A percentile compares a stretch with the other conserved stretches of the same genome.
phyloP scores from a whole-genome alignment of 2,113 vertebrate genomes.

The Ageneiosus marmoratus region DNA sequence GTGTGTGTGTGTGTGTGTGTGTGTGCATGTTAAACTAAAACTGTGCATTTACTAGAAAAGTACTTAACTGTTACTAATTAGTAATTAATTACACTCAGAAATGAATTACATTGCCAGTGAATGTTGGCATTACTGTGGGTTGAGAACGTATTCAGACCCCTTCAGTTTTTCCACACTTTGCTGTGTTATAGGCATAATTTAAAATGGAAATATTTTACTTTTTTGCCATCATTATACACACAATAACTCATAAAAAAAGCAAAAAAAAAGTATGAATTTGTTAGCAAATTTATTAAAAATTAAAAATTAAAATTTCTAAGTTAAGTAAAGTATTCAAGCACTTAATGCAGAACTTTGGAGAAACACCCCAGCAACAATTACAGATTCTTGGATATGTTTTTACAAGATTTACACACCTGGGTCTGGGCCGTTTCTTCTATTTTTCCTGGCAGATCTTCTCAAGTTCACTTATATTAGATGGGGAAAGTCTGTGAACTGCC shows the following conservation, averaged over 20 bases:
- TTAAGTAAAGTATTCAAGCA: too few relatives aligned
- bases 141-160: neutral
- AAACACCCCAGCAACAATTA: neutral
- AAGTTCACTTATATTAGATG: neutral
- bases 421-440: neutral
- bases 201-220: too few relatives aligned
- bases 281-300: neutral
- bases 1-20: neutral
- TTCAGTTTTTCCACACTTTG: neutral
- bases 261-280: too few relatives aligned
- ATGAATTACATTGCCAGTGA: neutral
- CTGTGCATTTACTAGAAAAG: neutral
- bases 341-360: neutral
- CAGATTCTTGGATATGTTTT: neutral
- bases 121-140: neutral
- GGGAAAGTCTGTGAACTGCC: neutral
- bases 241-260: neutral
- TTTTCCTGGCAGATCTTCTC: neutral
- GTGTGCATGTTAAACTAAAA: neutral
- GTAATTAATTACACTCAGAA: neutral
- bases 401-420: neutral
- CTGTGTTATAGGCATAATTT: too few relatives aligned
- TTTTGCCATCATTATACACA: neutral
- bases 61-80: neutral
- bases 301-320: too few relatives aligned